Conservation (phyloP, 2,888 invertebrate genomes). For the Dasypolia templi region DNA sequence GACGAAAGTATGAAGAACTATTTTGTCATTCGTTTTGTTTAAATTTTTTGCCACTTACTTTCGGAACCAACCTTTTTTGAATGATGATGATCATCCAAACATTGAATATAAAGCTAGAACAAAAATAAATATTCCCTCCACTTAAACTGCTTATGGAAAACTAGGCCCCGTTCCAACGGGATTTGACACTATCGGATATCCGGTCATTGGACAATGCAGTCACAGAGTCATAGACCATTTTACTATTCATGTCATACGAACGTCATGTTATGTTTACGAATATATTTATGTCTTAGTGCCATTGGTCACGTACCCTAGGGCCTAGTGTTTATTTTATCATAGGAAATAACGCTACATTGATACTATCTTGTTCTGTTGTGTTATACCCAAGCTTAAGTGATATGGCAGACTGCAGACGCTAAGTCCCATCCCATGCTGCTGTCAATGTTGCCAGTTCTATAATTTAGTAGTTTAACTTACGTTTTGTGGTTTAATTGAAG, state of each 20-base stretch:
- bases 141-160: conserved; percentile 48
- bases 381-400: conserved; percentile 10
- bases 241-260: conserved; percentile 54
- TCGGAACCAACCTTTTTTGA: too few relatives aligned
- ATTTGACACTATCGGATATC: conserved; percentile 57
- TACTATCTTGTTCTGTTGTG: neutral
- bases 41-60: too few relatives aligned
- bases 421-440: conserved; percentile 1
- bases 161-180: conserved; percentile 57
- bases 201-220: conserved; percentile 49
- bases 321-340: conserved; percentile 14
- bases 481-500: neutral
- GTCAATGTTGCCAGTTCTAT: conserved; percentile 2
- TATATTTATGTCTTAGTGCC: conserved; percentile 22
- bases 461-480: neutral
- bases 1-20: too few relatives aligned
- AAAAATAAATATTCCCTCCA: conserved; percentile 20
- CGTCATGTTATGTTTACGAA: conserved; percentile 49
- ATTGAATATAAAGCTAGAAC: neutral
- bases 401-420: neutral
- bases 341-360: conserved; percentile 43
- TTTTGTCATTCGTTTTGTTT: too few relatives aligned
- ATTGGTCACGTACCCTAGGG: conserved; percentile 52
- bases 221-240: conserved; percentile 31
- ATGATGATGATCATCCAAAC: neutral